phyloP scores from a whole-genome alignment of 2,797 vertebrate genomes.

The Oreochromis grahami region DNA sequence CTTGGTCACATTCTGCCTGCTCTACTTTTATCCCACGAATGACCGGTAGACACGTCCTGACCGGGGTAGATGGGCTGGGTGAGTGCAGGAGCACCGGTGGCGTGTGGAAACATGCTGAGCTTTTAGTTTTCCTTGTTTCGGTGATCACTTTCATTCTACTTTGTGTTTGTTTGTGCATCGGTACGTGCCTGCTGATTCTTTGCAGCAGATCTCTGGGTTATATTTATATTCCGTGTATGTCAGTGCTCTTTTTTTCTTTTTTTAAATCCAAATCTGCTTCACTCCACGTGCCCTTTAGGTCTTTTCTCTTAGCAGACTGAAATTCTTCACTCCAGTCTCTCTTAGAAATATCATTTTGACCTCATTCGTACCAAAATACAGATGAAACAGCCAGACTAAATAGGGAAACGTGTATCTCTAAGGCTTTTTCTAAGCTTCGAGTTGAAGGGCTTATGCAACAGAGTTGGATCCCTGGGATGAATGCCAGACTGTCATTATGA shows the following conservation, averaged over 20 bases:
- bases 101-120: not conserved
- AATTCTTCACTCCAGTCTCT: conserved; percentile 1
- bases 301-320: not conserved
- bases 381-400: conserved; percentile 17
- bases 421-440: conserved; percentile 7
- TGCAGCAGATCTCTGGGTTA: not conserved
- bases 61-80: not conserved
- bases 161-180: not conserved
- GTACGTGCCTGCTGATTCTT: not conserved
- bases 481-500: not conserved
- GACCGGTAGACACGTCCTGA: not conserved
- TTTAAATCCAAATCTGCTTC: not conserved
- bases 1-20: not conserved
- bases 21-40: not conserved
- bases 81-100: not conserved
- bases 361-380: conserved; percentile 22
- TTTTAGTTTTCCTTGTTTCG: not conserved
- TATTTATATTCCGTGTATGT: not conserved
- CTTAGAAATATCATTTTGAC: conserved; percentile 26
- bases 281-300: not conserved
- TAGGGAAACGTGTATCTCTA: conserved; percentile 3
- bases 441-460: conserved; percentile 3
- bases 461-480: conserved; percentile 5
- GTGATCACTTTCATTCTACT: not conserved
- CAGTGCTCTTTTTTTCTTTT: not conserved